phyloP scores from a whole-genome alignment of 1,140 invertebrate species.

The Oryzaephilus surinamensis region DNA sequence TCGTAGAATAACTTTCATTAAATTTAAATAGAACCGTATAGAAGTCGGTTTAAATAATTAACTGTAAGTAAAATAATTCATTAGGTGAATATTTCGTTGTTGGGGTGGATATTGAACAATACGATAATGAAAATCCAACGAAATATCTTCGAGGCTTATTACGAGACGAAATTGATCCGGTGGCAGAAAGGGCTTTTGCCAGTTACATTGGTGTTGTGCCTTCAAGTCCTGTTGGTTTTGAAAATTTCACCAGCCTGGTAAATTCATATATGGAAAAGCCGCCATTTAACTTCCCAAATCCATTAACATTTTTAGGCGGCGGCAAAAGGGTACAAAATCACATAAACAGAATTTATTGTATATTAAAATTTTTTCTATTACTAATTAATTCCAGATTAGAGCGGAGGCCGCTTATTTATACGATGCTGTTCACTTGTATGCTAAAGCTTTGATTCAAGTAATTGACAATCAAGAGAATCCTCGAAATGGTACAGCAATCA shows the following conservation, averaged over 20 bases:
- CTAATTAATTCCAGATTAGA: constrained; percentile 58
- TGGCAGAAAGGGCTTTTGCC: constrained; percentile 49
- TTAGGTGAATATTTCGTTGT: constrained; percentile 86
- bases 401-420: constrained; percentile 87
- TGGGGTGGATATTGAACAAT: constrained; percentile 81
- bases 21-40: too few relatives aligned
- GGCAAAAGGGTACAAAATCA: constrained; percentile 52
- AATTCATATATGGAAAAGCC: constrained; percentile 67
- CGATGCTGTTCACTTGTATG: constrained; percentile 79
- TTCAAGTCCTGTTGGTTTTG: constrained; percentile 56
- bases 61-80: too few relatives aligned
- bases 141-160: constrained; percentile 67
- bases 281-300: constrained; percentile 79
- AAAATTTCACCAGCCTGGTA: constrained; percentile 64
- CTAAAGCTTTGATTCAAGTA: constrained; percentile 57
- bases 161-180: constrained; percentile 44
- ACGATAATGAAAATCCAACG: constrained; percentile 60
- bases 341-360: background rate
- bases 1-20: too few relatives aligned
- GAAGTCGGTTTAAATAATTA: too few relatives aligned
- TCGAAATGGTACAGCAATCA: constrained; percentile 59
- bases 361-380: background rate
- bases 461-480: constrained; percentile 54
- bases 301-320: constrained; percentile 55
- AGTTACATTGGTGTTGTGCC: constrained; percentile 66